These are phyloP conservation scores for Campylomormyrus tamandua DNA, from an alignment of 2,113 vertebrate genomes.

Conservation along the genomic window DNA sequence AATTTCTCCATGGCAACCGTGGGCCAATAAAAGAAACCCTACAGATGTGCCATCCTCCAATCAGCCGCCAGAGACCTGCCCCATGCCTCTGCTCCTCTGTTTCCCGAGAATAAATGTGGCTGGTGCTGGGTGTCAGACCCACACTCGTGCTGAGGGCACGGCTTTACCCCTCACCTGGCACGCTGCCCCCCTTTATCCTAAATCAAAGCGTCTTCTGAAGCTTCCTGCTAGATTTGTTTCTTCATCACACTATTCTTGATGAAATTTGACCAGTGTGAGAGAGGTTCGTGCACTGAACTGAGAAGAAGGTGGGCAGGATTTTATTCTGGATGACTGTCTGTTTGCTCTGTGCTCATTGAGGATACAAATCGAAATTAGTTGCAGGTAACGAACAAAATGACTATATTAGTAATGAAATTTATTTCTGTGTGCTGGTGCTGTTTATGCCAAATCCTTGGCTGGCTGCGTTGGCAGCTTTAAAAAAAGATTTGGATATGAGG, in stretches of 20 bases:
- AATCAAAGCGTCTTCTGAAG: neutral
- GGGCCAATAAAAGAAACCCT: conserved; percentile 9
- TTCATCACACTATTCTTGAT: neutral
- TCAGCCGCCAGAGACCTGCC: neutral
- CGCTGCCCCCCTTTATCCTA: neutral
- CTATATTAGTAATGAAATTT: neutral
- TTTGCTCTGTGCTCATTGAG: neutral
- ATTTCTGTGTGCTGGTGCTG: neutral
- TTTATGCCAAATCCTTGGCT: neutral
- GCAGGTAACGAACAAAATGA: neutral
- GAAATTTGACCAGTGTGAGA: neutral
- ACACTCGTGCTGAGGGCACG: neutral
- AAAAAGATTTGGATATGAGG: neutral
- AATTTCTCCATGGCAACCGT: conserved; percentile 16
- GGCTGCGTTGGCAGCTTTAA: neutral
- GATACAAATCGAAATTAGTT: neutral
- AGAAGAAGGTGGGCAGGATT: neutral
- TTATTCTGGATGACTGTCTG: neutral
- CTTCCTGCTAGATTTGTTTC: neutral
- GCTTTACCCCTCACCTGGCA: neutral
- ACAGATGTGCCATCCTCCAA: conserved; percentile 7
- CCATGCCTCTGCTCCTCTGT: neutral
- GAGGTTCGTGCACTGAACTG: neutral
- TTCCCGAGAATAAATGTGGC: neutral
- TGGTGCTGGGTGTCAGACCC: neutral